Evolutionary conservation across 1,140 invertebrate genomes (phyloP), one percentile per base, ranked within the genome.

Genomic region (Cydia strobilella): DNA sequence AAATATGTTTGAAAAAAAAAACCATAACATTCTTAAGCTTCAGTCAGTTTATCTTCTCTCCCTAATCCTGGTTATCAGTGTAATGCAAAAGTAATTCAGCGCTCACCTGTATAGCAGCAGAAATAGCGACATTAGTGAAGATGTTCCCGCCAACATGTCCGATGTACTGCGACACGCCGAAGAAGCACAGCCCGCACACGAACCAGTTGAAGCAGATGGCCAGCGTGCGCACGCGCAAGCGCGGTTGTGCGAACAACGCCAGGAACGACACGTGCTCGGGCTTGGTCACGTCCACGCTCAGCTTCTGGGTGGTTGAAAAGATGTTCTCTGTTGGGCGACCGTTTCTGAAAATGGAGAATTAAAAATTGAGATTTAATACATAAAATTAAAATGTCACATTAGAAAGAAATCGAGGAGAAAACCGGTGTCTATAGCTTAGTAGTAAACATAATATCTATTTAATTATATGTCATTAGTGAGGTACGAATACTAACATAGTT

Each of bases 101-200:
- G 23, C n/a, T 77, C 79, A 96, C 93, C 84, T 96, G 95, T 66
- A 93, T 89, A n/a, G 80, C 77, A 75, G 95, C 95, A n/a, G 96
- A 96, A 9, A 96, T 89, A 2, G 96, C 94, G 35, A 96, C 95
- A 85, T 96, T 97, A 2, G 95, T 75, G 82, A 96, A 97, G 62
- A 96, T 96, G 84, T 97, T 93, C 5, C 96, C 96, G 10, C 94
- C 95, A 4, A 96, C 92, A 75, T 95, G 94, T 0, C 96, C 95
- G 69, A 96, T 95, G 81, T 96, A 96, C 82, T 97, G 96, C 0
- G 96, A 95, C 1, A 96, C 94, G 1, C 96, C 96, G 79, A 96
- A 97, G 82, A 96, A 95, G 65, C 96, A 96, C 78, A 96, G 93
- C 4, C 96, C 96, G 75, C 95, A 96, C 1, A 96, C 95, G 42